phyloP scores from a whole-genome alignment of 2,888 invertebrate genomes.

The Drosophila longiperda region DNA sequence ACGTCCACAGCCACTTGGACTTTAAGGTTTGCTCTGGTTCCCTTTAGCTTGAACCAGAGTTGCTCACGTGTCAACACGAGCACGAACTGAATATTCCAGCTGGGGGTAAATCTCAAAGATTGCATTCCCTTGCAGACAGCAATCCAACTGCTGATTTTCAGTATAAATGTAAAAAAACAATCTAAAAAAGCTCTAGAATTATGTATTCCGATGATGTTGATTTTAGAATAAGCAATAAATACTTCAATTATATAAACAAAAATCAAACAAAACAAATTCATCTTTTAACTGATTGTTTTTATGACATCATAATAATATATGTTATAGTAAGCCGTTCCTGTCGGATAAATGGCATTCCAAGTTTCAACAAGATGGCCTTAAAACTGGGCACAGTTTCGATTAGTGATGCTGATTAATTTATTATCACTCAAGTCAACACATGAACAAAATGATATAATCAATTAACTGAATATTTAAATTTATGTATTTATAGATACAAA shows the following conservation, averaged over 20 bases:
- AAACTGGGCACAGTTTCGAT: not conserved
- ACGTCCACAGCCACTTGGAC: slow-evolving; percentile 14
- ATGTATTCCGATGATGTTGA: not conserved
- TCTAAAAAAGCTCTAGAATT: not conserved
- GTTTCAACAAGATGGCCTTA: not conserved
- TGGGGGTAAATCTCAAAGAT: too few relatives aligned
- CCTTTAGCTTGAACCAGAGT: slow-evolving; percentile 5
- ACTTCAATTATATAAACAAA: not conserved
- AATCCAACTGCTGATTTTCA: not conserved
- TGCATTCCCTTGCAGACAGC: not conserved
- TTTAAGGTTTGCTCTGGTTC: slow-evolving; percentile 7
- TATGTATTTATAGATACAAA: not conserved
- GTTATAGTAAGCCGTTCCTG: not conserved
- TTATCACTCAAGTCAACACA: not conserved
- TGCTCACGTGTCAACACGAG: slow-evolving; percentile 7
- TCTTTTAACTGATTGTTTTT: not conserved
- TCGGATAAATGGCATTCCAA: not conserved
- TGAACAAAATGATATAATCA: too few relatives aligned
- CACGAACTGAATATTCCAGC: not conserved
- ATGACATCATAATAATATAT: not conserved
- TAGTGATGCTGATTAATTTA: not conserved
- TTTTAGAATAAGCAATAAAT: not conserved
- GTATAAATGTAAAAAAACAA: not conserved
- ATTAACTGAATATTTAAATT: not conserved
- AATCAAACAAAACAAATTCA: not conserved